Evolutionary conservation across 2,113 vertebrate species (phyloP).

Genomic region (Dasypus novemcinctus): DNA sequence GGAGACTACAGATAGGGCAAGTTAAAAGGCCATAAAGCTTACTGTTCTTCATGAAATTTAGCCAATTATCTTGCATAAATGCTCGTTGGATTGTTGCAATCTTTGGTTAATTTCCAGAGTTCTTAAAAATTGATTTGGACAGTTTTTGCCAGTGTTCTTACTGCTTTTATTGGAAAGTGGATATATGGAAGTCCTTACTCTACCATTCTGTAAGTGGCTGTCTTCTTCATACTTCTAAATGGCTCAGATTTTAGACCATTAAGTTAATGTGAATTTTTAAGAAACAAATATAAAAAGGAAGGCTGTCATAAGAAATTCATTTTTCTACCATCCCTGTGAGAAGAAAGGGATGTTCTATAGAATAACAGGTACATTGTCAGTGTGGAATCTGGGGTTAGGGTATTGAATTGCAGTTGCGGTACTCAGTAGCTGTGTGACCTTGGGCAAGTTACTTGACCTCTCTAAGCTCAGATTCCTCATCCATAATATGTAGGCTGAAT

Average conservation of each 20-base stretch:
- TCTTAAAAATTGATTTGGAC: neutral
- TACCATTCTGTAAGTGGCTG: neutral
- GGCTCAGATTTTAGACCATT: neutral
- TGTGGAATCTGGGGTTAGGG: neutral
- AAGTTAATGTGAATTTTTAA: neutral
- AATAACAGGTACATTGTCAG: neutral
- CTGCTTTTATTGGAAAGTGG: neutral
- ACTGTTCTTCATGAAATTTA: neutral
- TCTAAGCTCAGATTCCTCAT: neutral
- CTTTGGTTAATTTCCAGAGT: slow-evolving; percentile 15
- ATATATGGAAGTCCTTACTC: neutral
- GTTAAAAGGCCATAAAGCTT: neutral
- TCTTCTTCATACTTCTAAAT: neutral
- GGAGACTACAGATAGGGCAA: neutral
- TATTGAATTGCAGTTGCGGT: neutral
- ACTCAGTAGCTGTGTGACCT: neutral
- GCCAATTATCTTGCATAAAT: neutral
- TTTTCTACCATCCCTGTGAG: neutral
- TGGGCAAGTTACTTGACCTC: neutral
- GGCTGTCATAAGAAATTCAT: neutral
- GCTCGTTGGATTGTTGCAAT: neutral
- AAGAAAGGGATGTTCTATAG: too few relatives aligned
- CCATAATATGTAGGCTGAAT: neutral
- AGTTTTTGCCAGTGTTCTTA: neutral
- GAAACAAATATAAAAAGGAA: neutral